Conservation (phyloP, 2,888 invertebrate species). For the Ichneumoninae sp. region DNA sequence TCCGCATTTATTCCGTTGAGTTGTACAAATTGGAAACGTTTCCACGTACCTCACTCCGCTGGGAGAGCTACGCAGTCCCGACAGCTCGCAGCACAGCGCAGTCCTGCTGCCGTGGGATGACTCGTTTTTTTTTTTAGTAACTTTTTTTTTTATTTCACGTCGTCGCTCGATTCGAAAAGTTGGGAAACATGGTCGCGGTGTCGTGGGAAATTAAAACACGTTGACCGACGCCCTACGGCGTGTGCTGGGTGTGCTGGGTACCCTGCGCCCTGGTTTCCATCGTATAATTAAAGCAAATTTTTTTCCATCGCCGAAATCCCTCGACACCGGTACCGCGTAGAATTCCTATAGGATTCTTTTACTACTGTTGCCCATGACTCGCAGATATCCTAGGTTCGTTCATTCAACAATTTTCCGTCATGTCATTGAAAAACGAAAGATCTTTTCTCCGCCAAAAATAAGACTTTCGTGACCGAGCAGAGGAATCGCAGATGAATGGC, state of each 20-base stretch:
- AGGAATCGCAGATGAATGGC: constrained; percentile 37
- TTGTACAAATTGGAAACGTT: constrained; percentile 66
- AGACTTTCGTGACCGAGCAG: neutral
- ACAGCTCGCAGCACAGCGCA: constrained; percentile 51
- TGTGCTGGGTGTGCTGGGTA: neutral
- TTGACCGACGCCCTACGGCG: constrained; percentile 67
- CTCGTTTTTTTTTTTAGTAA: constrained; percentile 33
- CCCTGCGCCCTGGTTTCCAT: constrained; percentile 47
- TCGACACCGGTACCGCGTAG: constrained; percentile 22
- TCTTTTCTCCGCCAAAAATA: constrained; percentile 4
- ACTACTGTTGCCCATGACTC: constrained; percentile 2
- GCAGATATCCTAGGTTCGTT: neutral
- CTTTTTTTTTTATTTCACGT: constrained; percentile 57
- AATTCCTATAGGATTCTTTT: constrained; percentile 13
- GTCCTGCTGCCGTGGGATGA: constrained; percentile 50
- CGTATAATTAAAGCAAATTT: constrained; percentile 73
- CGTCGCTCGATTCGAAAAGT: constrained; percentile 70
- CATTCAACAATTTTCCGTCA: constrained; percentile 14
- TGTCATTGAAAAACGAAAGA: neutral
- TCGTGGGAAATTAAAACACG: constrained; percentile 76
- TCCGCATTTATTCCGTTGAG: constrained; percentile 65
- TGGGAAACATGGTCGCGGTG: constrained; percentile 69
- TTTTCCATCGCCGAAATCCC: constrained; percentile 57
- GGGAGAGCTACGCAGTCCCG: constrained; percentile 49
- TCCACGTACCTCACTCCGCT: constrained; percentile 59